These are phyloP conservation scores for Phataginus tetradactyla DNA, from an alignment of 2,797 vertebrate species.

Conservation along the genomic window DNA sequence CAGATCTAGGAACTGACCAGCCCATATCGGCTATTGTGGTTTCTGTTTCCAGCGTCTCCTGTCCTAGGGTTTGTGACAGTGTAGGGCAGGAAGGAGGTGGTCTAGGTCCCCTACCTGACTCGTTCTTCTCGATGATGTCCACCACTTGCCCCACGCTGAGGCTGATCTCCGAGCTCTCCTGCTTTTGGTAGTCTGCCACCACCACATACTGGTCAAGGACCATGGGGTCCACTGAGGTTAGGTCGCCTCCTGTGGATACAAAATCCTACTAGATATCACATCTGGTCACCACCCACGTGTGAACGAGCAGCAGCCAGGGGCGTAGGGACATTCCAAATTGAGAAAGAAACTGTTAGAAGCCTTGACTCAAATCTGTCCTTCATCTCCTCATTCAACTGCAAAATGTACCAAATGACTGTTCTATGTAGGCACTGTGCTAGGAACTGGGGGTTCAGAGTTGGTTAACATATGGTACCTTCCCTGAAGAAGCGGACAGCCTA, in stretches of 20 bases:
- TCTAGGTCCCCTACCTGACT: conserved; percentile 90
- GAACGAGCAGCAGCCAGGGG: background rate
- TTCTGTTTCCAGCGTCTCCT: background rate
- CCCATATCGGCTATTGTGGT: fast-evolving
- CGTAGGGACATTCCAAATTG: background rate
- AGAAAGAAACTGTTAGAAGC: background rate
- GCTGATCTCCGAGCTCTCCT: conserved; percentile 99
- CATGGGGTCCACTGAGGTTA: conserved; percentile 91
- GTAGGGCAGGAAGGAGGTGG: fast-evolving
- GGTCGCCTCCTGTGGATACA: conserved; percentile 89
- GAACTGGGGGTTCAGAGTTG: background rate
- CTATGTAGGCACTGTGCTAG: no score
- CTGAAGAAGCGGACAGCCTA: background rate
- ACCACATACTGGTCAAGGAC: conserved; percentile 98
- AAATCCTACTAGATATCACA: conserved; percentile 62
- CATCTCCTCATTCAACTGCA: background rate
- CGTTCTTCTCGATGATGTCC: conserved; percentile 99
- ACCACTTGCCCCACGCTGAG: conserved; percentile 96
- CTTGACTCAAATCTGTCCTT: background rate
- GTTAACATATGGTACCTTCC: background rate
- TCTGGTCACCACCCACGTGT: background rate
- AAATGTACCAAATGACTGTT: background rate
- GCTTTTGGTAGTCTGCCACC: conserved; percentile 97
- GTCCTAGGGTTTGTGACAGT: background rate
- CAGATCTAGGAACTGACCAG: background rate